Conservation (phyloP, 2,888 invertebrate genomes). For the Lasioglossum malachurum region DNA sequence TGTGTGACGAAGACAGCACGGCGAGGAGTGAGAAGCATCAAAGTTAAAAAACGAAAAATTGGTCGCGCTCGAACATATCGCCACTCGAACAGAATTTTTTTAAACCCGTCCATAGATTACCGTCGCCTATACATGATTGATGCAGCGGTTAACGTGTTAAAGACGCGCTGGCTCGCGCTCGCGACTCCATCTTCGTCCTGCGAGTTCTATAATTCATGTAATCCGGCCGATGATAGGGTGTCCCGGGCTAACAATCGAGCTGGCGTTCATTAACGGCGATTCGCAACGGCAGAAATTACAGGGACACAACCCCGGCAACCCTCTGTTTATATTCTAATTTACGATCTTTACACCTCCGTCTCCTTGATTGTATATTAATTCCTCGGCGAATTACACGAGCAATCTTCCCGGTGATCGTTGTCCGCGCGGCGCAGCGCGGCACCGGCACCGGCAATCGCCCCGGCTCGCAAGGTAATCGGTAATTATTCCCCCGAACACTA, state of each 20-base stretch:
- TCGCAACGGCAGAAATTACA: conserved; percentile 26
- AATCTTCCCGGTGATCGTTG: conserved; percentile 21
- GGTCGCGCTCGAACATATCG: not conserved
- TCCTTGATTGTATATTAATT: conserved; percentile 33
- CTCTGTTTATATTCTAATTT: not conserved
- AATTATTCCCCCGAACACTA: conserved; percentile 26
- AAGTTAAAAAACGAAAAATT: not conserved
- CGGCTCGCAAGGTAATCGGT: conserved; percentile 33
- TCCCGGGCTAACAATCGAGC: conserved; percentile 27
- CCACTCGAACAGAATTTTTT: not conserved
- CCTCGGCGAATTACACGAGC: conserved; percentile 36
- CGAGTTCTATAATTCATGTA: conserved; percentile 39
- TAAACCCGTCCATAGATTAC: not conserved
- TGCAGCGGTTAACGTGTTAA: conserved; percentile 11
- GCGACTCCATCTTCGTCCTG: conserved; percentile 23
- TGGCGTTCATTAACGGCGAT: conserved; percentile 20
- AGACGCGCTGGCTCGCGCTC: conserved; percentile 36
- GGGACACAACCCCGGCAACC: conserved; percentile 22
- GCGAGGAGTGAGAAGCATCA: not conserved
- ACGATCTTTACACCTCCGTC: conserved; percentile 25
- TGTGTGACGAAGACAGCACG: not conserved
- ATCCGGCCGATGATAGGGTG: conserved; percentile 34
- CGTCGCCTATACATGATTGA: not conserved
- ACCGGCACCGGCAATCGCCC: conserved; percentile 20
- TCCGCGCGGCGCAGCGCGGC: not conserved